Conservation (phyloP, 1,140 invertebrate species). For the Diorhabda elongata region DNA sequence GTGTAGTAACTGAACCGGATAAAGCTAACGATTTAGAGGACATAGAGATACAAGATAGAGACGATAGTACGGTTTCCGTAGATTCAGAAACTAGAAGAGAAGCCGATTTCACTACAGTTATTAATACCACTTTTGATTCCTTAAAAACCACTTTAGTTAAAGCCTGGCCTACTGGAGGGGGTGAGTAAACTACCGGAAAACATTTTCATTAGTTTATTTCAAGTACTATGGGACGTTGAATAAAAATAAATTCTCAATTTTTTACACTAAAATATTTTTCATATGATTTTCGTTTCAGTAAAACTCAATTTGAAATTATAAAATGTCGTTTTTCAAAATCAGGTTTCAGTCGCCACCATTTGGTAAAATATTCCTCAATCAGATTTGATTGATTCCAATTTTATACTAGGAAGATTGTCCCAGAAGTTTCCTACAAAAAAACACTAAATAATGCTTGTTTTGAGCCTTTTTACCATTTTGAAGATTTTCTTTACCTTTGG, state of each 20-base stretch:
- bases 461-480: no score
- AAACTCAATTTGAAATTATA: no score
- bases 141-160: slow-evolving; percentile 33
- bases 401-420: no score
- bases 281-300: no score
- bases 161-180: slow-evolving; percentile 29
- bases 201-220: background rate
- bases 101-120: slow-evolving; percentile 35
- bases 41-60: background rate
- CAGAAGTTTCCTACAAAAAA: no score
- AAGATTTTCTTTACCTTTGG: no score
- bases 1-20: slow-evolving; percentile 45
- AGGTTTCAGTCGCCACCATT: no score
- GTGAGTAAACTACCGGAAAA: slow-evolving; percentile 4
- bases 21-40: slow-evolving; percentile 21
- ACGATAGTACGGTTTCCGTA: background rate
- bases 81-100: slow-evolving; percentile 19
- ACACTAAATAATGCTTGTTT: no score
- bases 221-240: background rate
- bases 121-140: slow-evolving; percentile 38
- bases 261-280: no score
- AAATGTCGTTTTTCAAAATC: no score
- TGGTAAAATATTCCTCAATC: no score
- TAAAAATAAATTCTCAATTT: background rate
- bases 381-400: no score